These are phyloP conservation scores for Iselma pallidipennis DNA, from an alignment of 2,888 invertebrate genomes.

Conservation along the genomic window DNA sequence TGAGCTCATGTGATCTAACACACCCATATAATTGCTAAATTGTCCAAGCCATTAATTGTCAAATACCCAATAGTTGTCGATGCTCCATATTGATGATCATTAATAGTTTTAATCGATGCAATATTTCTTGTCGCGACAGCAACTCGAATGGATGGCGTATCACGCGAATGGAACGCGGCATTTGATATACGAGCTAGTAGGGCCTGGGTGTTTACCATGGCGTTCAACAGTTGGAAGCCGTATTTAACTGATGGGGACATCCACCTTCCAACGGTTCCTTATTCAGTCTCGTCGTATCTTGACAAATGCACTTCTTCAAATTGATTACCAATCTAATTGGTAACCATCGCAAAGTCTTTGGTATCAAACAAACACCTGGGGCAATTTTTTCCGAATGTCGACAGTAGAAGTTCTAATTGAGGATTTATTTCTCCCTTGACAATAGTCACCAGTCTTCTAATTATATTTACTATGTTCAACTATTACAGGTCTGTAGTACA, in stretches of 20 bases:
- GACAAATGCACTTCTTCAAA: constrained; percentile 45
- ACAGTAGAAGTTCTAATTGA: background rate
- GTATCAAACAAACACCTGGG: background rate
- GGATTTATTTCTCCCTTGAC: background rate
- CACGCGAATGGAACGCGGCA: constrained; percentile 33
- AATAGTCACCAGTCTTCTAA: no score
- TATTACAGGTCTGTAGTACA: no score
- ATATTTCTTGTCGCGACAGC: constrained; percentile 43
- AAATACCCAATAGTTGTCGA: constrained; percentile 41
- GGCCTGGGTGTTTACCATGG: constrained; percentile 38
- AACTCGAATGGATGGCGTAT: constrained; percentile 20
- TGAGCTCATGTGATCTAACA: no score
- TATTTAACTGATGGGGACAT: constrained; percentile 37
- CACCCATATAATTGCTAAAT: background rate
- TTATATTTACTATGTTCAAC: no score
- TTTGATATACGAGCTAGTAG: constrained; percentile 42
- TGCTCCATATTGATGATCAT: constrained; percentile 44
- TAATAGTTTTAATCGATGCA: constrained; percentile 50
- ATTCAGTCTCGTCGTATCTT: constrained; percentile 30
- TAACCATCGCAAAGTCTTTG: background rate
- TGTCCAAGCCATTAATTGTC: constrained; percentile 29
- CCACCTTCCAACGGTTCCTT: constrained; percentile 21
- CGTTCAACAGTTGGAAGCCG: constrained; percentile 45
- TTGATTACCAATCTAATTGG: constrained; percentile 47
- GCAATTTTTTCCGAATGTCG: background rate